Base-by-base conservation (phyloP, 2,797 vertebrate species). In the Rhinatrema bivittatum region DNA sequence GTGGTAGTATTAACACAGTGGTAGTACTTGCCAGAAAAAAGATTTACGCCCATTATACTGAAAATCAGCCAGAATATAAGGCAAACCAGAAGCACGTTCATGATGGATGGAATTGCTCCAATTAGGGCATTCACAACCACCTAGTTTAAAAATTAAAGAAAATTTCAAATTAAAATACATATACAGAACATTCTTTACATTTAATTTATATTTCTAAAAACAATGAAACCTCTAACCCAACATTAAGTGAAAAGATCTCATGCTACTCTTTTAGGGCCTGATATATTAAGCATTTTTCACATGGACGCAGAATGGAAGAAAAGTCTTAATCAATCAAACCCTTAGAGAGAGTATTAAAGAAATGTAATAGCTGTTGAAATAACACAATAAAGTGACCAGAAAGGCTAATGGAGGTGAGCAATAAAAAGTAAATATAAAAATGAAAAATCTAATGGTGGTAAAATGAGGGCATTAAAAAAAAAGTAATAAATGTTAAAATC, bases 41-140 rank as follows among this genome's bases (percentile, higher is more conserved):
- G 62, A 77, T 98, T 99, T 50, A 98, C 94, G 41, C 96, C 96
- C 91, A 99, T 94, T 54, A 99, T 99, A 65, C 96, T 99, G 77
- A 99, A 99, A 74, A 99, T 95, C 37, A 99, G 83, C 96, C 96
- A 99, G 81, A 99, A 99, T 81, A 99, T 98, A 67, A 99, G 93
- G 72, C 96, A 99, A 18, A 99, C 96, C 65, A 99, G 79, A 39
- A 99, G 77, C 55, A 99, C 96, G 24, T 99, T 99, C 87, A 99
- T 94, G 71, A 99, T 99, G 42, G 96, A 98, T 25, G 95, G 96
- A 74, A 99, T 99, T 36, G 96, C 96, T 45, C 93, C 96, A 18
- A 99, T 72, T 15, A 99, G 85, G 54, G 96, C 93, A 29, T 99
- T 98, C 70, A 99, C 95, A 52, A 99, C 96, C 60, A 99, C 96